phyloP scores from a whole-genome alignment of 2,797 vertebrate species.

The Bryconaethiops microstoma region DNA sequence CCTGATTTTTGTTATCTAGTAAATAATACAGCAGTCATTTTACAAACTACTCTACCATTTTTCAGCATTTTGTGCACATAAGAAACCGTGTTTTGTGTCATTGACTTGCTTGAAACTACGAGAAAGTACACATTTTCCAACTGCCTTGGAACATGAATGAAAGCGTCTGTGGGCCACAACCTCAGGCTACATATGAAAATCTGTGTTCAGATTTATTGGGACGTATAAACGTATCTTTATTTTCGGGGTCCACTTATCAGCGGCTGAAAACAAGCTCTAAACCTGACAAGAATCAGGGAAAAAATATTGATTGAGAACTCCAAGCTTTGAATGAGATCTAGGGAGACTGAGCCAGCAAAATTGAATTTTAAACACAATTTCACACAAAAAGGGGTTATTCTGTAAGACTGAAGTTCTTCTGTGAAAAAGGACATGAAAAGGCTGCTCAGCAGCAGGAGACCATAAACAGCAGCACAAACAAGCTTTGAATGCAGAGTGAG shows the following conservation, averaged over 20 bases:
- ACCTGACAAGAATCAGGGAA: neutral
- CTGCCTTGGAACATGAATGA: conserved; percentile 1
- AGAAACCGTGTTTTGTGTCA: too few relatives aligned
- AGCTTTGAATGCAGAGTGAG: neutral
- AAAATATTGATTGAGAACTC: conserved; percentile 21
- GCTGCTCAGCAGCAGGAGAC: neutral
- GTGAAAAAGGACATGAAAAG: neutral
- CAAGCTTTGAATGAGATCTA: conserved; percentile 28
- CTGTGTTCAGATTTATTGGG: conserved; percentile 25
- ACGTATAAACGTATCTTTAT: conserved; percentile 4
- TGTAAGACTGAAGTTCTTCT: neutral
- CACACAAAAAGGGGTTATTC: conserved; percentile 5
- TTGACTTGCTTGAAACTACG: neutral
- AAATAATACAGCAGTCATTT: too few relatives aligned
- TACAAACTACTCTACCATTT: neutral
- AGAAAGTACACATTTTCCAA: neutral
- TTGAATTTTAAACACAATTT: conserved; percentile 22
- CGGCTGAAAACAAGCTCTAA: conserved; percentile 22
- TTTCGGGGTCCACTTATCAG: conserved; percentile 23
- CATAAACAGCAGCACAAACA: neutral
- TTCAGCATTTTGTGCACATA: neutral
- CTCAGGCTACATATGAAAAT: conserved; percentile 12
- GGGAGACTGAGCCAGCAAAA: neutral
- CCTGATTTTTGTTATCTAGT: too few relatives aligned
- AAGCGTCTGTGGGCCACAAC: neutral